These are phyloP conservation scores for Argynnis bischoffii DNA, from an alignment of 2,888 invertebrate genomes.

Conservation along the genomic window DNA sequence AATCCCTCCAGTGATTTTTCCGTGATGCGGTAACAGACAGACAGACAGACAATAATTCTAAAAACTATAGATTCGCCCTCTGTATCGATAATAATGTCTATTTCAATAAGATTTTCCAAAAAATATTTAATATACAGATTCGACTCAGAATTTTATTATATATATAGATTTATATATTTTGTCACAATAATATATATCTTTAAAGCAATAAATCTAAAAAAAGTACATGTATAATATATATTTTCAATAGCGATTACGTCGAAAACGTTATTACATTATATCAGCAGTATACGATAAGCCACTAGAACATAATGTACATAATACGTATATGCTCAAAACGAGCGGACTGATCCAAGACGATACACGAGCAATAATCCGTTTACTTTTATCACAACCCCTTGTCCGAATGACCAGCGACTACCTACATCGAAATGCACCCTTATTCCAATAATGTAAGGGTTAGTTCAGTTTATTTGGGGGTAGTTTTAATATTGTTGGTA, in stretches of 20 bases:
- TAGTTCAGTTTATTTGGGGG: constrained; percentile 35
- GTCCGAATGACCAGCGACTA: constrained; percentile 51
- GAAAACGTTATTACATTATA: neutral
- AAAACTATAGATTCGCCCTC: no score
- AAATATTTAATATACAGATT: no score
- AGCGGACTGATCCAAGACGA: constrained; percentile 64
- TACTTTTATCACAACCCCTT: constrained; percentile 77
- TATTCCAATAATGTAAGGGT: constrained; percentile 36
- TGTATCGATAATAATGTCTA: no score
- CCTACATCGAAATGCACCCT: constrained; percentile 31
- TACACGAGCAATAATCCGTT: constrained; percentile 78
- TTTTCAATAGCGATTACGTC: neutral
- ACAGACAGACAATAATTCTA: no score
- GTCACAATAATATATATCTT: no score
- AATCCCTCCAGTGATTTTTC: no score
- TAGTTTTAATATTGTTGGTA: constrained; percentile 40
- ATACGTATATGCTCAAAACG: constrained; percentile 42
- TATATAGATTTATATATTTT: no score
- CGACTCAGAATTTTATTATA: no score
- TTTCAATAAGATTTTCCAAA: no score
- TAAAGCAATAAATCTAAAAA: no score
- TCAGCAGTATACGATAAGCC: neutral
- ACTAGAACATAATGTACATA: constrained; percentile 8
- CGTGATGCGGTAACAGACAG: no score
- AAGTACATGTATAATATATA: neutral